Evolutionary conservation across 2,113 vertebrate species (phyloP), one percentile per base, ranked within the genome.

Genomic region (Upupa epops): DNA sequence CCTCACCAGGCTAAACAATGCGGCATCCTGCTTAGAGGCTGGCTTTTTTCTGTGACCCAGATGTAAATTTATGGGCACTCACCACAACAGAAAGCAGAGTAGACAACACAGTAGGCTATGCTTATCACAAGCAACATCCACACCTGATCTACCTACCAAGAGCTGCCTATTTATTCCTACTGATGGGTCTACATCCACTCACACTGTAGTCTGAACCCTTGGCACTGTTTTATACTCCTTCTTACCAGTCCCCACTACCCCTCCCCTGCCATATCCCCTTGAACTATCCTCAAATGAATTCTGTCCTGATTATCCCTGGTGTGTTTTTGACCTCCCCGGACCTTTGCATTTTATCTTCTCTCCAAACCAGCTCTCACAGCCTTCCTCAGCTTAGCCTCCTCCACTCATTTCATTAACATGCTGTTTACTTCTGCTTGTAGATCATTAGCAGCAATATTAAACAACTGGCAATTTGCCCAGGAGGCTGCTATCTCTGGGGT

Each of bases 381-480:
- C 75, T 82, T 58, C 59, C 32, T 63, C 78, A 76, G 84, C 69
- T 93, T 83, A 92, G 84, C 84, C 89, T 93, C 74, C 74, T 92
- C 86, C 89, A 95, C 84, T 94, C 87, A 83, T 94, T 93, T 88
- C 87, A 94, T 96, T 95, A 96, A 89, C 75, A 66, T 73, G 85
- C 75, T 96, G 94, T 93, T 96, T 96, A 96, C 78, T 92, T 95
- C 93, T 83, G 91, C 82, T 95, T 94, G 93, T 96, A 85, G 89
- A 95, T 95, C 91, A 93, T 96, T 96, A 94, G 87, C 93, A 94
- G 91, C 89, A 91, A 87, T 95, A 95, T 94, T 93, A 95, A 96
- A 95, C 91, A 94, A 83, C 85, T 95, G 94, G 95, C 95, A 94
- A 77, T 91, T 88, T 94, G 93, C 95, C 91, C 91, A 83, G 94